A percentile compares a stretch with the other conserved stretches of the same genome.
Conservation (phyloP, 1,140 invertebrate species). For the Aphelenchoides fujianensis region DNA sequence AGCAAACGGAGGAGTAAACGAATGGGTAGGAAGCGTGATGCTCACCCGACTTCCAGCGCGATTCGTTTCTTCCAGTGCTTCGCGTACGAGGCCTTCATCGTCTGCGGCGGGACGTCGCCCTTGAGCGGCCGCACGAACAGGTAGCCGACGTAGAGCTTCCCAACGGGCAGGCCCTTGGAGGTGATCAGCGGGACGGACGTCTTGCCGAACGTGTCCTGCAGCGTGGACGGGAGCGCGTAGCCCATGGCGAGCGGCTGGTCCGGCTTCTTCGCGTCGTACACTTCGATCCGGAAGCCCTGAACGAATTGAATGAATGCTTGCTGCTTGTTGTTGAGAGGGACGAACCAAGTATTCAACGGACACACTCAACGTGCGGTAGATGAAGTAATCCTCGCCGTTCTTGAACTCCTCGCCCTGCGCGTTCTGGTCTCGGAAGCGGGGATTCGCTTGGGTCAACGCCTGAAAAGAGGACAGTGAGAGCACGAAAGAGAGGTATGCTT, state of each 20-base stretch:
- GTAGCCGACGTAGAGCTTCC: constrained; percentile 49
- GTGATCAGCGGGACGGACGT: constrained; percentile 55
- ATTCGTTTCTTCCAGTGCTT: constrained; percentile 61
- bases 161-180: constrained; percentile 52
- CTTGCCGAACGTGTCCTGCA: constrained; percentile 54
- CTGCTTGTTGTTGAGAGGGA: too few species aligned
- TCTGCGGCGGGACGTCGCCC: constrained; percentile 26
- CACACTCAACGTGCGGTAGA: constrained; percentile 55
- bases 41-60: constrained; percentile 57
- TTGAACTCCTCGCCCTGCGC: constrained; percentile 52
- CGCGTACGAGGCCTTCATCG: constrained; percentile 48
- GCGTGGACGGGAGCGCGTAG: constrained; percentile 58
- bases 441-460: constrained; percentile 39
- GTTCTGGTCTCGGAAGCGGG: constrained; percentile 46
- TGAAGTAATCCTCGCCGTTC: constrained; percentile 54
- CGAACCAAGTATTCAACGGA: constrained; percentile 60
- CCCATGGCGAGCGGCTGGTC: constrained; percentile 46
- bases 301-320: too few species aligned
- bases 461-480: too few species aligned
- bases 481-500: too few species aligned
- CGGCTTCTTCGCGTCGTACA: constrained; percentile 35
- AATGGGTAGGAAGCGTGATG: too few species aligned
- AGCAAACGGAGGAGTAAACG: too few species aligned
- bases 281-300: constrained; percentile 56
- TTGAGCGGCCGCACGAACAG: constrained; percentile 54